A percentile compares a stretch with the other conserved stretches of the same genome.
These are phyloP conservation scores for Parazoanthus atlanticus DNA, from an alignment of 92 coral and sea anemone species.

Conservation along the genomic window DNA sequence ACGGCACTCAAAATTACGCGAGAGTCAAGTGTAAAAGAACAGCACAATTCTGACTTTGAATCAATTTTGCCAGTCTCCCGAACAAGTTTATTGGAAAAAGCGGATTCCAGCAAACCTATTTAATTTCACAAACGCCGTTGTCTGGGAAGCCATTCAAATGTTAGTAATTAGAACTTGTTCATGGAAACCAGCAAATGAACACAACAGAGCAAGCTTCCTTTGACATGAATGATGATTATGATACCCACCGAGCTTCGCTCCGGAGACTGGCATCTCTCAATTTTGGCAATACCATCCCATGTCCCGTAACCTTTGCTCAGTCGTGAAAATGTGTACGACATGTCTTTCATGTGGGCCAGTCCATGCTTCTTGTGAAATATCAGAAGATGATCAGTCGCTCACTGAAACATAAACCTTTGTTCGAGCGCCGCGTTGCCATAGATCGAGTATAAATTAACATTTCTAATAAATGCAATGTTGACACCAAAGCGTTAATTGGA, in stretches of 20 bases:
- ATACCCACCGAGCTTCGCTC: slow-evolving; percentile 44
- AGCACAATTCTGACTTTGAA: background rate
- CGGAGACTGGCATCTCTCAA: slow-evolving; percentile 70
- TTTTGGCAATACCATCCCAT: slow-evolving; percentile 93
- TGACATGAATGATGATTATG: background rate
- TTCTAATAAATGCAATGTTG: slow-evolving; percentile 12
- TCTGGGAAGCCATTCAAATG: slow-evolving; percentile 22
- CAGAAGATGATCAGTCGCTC: background rate
- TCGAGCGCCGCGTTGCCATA: slow-evolving; percentile 36
- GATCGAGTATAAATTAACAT: slow-evolving; percentile 4
- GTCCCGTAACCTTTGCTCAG: slow-evolving; percentile 98
- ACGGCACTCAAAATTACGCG: too few species aligned
- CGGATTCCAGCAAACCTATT: background rate
- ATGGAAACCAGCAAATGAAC: slow-evolving; percentile 17
- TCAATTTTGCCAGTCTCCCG: background rate
- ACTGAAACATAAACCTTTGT: background rate
- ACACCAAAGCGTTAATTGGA: slow-evolving; percentile 5
- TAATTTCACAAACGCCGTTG: background rate
- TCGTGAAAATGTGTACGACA: slow-evolving; percentile 74
- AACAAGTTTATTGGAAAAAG: background rate
- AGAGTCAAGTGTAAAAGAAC: background rate
- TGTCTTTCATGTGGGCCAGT: background rate
- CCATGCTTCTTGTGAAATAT: background rate
- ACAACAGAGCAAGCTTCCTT: slow-evolving; percentile 20
- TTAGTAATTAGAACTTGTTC: slow-evolving; percentile 11